Base-by-base conservation (phyloP, 2,888 invertebrate species). In the Scelioninae gen. 1 region DNA sequence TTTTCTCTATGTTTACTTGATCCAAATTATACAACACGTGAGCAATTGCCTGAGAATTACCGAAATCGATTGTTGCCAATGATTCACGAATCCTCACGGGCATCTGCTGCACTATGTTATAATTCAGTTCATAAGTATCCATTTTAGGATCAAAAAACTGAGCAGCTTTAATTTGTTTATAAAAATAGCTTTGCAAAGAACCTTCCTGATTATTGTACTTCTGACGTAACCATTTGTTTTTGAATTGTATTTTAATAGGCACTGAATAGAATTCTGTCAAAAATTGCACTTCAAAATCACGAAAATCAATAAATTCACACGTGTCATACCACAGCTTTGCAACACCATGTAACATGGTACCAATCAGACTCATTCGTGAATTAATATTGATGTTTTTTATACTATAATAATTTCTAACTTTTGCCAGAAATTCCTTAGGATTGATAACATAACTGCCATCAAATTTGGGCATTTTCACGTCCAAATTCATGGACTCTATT, bases 311-410 rank as follows among this genome's bases (percentile, higher is more conserved):
- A 58, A 69, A 69, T 16, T 2, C 8, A 32, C n/a, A 11, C 6
- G 69, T 56, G n/a, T 69, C 69, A 43, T 45, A 69, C 69, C 69
- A 69, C n/a, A 69, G n/a, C 23, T 56, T 69, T 9, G 69, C 69
- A 0, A 56, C 31, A n/a, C 69, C 69, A n/a, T 45, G 15, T 9
- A 56, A 47, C 47, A 34, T 47, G 7, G 10, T 56, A 34, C 69
- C 56, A 7, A 56, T 56, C 10, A 69, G 10, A 45, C n/a, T 8
- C 11, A 69, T 13, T 29, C 53, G 11, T 0, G 62, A 53, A 10
- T 31, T 0, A 16, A 32, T 15, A 15, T 62, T 31, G n/a, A 72
- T 62, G 38, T 62, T 60, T 62, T 72, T 74, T 6, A 29, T 13
- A 0, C 38, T 7, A 63, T 8, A 72, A 53, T 62, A 72, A 11